Base-by-base conservation (phyloP, 2,797 vertebrate species). In the Hypotaenidia okinawae region DNA sequence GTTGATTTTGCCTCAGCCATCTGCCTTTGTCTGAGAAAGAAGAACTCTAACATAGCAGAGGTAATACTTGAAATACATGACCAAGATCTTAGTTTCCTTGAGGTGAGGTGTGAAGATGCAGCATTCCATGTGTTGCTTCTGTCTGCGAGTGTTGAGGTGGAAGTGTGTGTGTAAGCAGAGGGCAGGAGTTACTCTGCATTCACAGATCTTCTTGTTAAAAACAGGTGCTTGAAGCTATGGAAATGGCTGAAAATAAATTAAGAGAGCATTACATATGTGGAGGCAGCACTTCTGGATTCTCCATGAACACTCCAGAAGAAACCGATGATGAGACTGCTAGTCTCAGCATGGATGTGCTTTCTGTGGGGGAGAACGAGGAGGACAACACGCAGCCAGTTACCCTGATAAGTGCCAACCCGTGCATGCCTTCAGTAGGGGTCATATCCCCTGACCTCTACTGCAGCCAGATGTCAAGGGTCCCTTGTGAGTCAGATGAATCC, bases 281-380 rank as follows among this genome's bases (percentile, higher is more conserved):
- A 14, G 76, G 87, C 66, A 89, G 85, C 35, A 43, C 54, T 43
- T 93, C 89, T 2, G 90, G 86, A 4, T 77, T 90, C 22, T 97
- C 97, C 69, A 86, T 94, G 64, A 98, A 98, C 51, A 95, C 97
- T 28, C 98, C 98, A 4, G 98, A 98, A 79, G 98, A 98, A 93
- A 98, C 98, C 0, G 98, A 98, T 7, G 98, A 98, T 0, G 98
- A 94, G 94, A 97, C 86, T 70, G 66, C 55, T 13, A 93, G 93
- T 11, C 33, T 96, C 43, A 96, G 92, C 21, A 0, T 57, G 5
- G 77, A 78, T 1, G 3, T 55, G n/a, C 45, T 89, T 9, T 76
- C 67, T 27, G 94, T 30, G 1, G 61, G 3, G 61, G 41, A 39
- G 18, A 41, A 2, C 1, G 6, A 5, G 4, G 86, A 77, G 69